Conservation (phyloP, 2,113 vertebrate species). For the Nothocercus julius region DNA sequence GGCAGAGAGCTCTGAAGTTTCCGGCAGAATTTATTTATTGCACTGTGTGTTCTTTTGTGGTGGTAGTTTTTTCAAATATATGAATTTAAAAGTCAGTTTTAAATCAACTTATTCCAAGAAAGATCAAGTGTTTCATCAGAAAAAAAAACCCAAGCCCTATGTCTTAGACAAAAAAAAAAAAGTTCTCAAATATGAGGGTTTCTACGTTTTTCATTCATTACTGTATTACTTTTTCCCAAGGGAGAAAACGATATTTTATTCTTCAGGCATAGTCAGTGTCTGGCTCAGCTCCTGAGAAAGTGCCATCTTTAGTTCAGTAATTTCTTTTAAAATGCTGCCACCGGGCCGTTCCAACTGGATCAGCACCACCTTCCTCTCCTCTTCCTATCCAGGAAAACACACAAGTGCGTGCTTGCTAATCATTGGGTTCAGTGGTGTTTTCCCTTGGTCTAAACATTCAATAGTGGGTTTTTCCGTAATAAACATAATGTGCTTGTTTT, state of each 20-base stretch:
- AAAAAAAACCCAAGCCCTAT: not conserved
- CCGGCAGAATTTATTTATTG: not conserved
- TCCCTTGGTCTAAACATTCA: not conserved
- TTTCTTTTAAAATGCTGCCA: not conserved
- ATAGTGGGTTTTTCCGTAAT: slow-evolving; percentile 20
- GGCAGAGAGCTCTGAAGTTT: not conserved
- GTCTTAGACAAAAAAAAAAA: not conserved
- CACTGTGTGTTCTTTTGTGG: not conserved
- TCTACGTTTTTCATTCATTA: not conserved
- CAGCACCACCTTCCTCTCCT: not conserved
- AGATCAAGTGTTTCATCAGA: not conserved
- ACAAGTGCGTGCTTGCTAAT: not conserved
- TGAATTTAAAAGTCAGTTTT: slow-evolving; percentile 24
- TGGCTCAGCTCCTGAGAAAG: not conserved
- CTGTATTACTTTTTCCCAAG: not conserved
- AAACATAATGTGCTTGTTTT: slow-evolving; percentile 17
- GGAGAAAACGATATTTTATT: not conserved
- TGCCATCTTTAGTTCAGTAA: not conserved
- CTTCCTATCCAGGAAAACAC: not conserved
- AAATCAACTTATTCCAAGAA: not conserved
- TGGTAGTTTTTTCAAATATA: not conserved
- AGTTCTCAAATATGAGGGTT: not conserved
- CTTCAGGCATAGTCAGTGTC: not conserved
- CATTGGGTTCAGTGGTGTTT: slow-evolving; percentile 14
- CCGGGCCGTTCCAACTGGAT: not conserved